Percentiles rank a stretch among this genome's conserved stretches.
phyloP scores from a whole-genome alignment of 2,888 invertebrate genomes.

The Therioaphis trifolii region DNA sequence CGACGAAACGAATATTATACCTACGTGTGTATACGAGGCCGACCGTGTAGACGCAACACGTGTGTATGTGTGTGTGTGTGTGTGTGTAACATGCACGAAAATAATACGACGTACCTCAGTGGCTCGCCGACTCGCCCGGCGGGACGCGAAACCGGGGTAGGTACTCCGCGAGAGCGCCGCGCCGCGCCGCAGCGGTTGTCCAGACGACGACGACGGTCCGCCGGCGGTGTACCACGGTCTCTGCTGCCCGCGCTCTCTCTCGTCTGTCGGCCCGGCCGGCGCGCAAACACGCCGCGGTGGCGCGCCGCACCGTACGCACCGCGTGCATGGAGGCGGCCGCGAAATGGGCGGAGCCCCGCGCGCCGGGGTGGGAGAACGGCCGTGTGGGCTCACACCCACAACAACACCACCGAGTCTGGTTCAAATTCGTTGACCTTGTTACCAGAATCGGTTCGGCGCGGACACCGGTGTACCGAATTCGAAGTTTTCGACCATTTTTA shows the following conservation, averaged over 20 bases:
- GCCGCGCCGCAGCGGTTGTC: not conserved
- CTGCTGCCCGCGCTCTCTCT: not conserved
- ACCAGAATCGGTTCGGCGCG: constrained; percentile 61
- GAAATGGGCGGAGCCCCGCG: constrained; percentile 35
- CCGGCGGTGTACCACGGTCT: not conserved
- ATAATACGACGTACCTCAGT: no score
- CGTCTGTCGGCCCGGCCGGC: not conserved
- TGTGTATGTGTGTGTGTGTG: no score
- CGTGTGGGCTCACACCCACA: constrained; percentile 60
- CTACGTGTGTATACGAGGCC: no score
- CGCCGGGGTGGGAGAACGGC: constrained; percentile 53
- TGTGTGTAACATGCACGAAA: no score
- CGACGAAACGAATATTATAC: no score
- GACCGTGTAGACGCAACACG: no score
- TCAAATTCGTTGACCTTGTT: constrained; percentile 62
- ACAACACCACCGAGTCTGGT: constrained; percentile 57
- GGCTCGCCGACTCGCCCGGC: constrained; percentile 25
- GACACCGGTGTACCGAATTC: constrained; percentile 55
- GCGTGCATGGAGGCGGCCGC: constrained; percentile 54
- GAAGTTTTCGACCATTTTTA: constrained; percentile 49
- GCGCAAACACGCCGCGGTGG: not conserved
- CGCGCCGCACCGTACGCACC: not conserved
- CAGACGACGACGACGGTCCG: not conserved
- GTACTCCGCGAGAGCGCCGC: constrained; percentile 53
- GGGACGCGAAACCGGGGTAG: constrained; percentile 43